Base-by-base conservation (phyloP, 2,888 invertebrate genomes). In the Callyntrura sp. region DNA sequence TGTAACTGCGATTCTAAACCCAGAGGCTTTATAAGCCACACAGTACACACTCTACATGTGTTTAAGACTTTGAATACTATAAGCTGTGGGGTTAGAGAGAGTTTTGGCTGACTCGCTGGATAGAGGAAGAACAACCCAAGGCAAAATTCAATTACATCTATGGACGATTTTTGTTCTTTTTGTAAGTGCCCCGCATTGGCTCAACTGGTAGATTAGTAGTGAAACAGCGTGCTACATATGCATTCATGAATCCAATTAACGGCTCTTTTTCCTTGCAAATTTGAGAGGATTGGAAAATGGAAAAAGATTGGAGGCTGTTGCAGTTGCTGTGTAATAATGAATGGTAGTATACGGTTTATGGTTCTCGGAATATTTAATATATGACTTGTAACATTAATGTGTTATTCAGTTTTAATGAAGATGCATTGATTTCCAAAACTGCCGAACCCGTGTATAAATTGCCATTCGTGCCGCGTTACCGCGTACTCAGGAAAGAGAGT, bases 91-190 rank as follows among this genome's bases (percentile, higher is more conserved):
- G 35, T 6, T 25, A 23, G 25, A 25, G 25, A 28, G 65, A 11
- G 65, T n/a, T 65, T 68, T 68, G 48, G 23, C 62, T 25, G 68
- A 17, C 1, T 65, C 45, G 0, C 23, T 65, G 65, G n/a, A 83
- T n/a, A n/a, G n/a, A 68, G 25, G 48, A 55, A 70, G 43, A 73
- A 23, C 9, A 57, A 35, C 35, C 35, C 3, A 35, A 35, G 35
- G 70, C 43, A 73, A 57, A 73, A 84, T 84, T 84, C 84, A 84
- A 84, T 84, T 84, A 84, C 43, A 73, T 73, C 57, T 68, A 11
- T 17, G 57, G 35, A 84, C 51, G 70, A 70, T 73, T 70, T 73
- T 20, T 20, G 20, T 23, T 62, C 23, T 73, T 68, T 20, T 43
- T 12, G 43, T 57, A 8, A n/a, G 14, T n/a, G 14, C 43, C 83